Evolutionary conservation across 2,888 invertebrate species (phyloP).

Genomic region (Troides helena): DNA sequence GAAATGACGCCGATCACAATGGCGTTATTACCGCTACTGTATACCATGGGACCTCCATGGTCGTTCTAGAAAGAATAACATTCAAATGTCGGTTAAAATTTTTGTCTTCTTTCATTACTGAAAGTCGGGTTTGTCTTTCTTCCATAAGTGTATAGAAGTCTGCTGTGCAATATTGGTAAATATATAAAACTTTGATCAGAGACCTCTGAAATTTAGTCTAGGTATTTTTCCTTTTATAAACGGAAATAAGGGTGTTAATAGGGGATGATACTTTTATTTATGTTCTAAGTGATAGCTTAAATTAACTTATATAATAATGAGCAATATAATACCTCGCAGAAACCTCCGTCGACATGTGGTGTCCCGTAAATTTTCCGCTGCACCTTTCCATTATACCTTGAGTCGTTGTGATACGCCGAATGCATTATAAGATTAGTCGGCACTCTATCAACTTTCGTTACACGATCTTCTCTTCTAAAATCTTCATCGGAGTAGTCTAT

Average conservation of each 20-base stretch:
- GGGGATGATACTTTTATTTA: no score
- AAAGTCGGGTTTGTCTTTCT: no score
- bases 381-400: constrained; percentile 27
- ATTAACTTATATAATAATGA: no score
- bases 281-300: no score
- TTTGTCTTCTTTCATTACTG: no score
- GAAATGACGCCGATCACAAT: constrained; percentile 67
- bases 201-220: no score
- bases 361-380: constrained; percentile 30
- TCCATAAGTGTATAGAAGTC: no score
- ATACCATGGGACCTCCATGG: constrained; percentile 66
- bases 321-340: constrained; percentile 58
- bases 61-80: constrained; percentile 54
- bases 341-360: constrained; percentile 52
- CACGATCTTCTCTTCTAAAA: constrained; percentile 41
- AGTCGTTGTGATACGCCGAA: constrained; percentile 57
- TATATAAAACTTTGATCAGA: no score
- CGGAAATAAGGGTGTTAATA: no score
- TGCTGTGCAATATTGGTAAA: no score
- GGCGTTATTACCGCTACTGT: constrained; percentile 55
- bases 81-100: background rate
- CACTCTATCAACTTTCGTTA: constrained; percentile 45
- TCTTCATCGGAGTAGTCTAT: constrained; percentile 63
- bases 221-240: no score
- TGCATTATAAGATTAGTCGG: constrained; percentile 62